phyloP scores from a whole-genome alignment of 1,140 invertebrate genomes.

The Drosophila carrolli region DNA sequence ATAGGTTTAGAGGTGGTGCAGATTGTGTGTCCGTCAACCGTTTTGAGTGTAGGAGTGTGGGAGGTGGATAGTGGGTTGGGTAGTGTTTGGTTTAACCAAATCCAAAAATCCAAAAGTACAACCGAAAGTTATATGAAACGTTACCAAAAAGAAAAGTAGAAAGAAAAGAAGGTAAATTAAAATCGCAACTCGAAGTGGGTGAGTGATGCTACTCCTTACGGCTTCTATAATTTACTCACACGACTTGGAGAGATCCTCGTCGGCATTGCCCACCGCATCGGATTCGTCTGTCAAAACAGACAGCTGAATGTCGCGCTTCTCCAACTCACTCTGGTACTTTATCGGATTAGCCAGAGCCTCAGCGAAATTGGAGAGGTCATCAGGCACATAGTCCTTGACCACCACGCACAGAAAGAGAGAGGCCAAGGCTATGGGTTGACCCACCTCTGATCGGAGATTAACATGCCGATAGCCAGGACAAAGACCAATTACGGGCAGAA shows the following conservation, averaged over 20 bases:
- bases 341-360: slow-evolving; percentile 99
- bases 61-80: slow-evolving; percentile 34
- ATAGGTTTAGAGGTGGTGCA: slow-evolving; percentile 20
- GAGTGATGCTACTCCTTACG: slow-evolving; percentile 8
- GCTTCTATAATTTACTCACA: slow-evolving; percentile 64
- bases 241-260: slow-evolving; percentile 84
- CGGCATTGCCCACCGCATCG: slow-evolving; percentile 85
- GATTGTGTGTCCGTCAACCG: slow-evolving; percentile 73
- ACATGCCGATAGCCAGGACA: slow-evolving; percentile 97
- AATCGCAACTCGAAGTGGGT: slow-evolving; percentile 56
- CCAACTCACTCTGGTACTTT: slow-evolving; percentile 97
- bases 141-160: slow-evolving; percentile 77
- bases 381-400: slow-evolving; percentile 99
- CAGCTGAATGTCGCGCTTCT: slow-evolving; percentile 96
- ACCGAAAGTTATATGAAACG: slow-evolving; percentile 65
- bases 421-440: slow-evolving; percentile 95
- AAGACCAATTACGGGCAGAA: slow-evolving; percentile 97
- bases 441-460: slow-evolving; percentile 95
- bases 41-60: slow-evolving; percentile 46
- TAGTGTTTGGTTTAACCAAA: slow-evolving; percentile 70
- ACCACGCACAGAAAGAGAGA: slow-evolving; percentile 96
- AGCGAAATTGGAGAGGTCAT: slow-evolving; percentile 96
- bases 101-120: slow-evolving; percentile 80
- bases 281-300: slow-evolving; percentile 94
- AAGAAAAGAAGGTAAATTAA: slow-evolving; percentile 80